phyloP scores from a whole-genome alignment of 2,888 invertebrate genomes.

The Drosophila nr. medialis region DNA sequence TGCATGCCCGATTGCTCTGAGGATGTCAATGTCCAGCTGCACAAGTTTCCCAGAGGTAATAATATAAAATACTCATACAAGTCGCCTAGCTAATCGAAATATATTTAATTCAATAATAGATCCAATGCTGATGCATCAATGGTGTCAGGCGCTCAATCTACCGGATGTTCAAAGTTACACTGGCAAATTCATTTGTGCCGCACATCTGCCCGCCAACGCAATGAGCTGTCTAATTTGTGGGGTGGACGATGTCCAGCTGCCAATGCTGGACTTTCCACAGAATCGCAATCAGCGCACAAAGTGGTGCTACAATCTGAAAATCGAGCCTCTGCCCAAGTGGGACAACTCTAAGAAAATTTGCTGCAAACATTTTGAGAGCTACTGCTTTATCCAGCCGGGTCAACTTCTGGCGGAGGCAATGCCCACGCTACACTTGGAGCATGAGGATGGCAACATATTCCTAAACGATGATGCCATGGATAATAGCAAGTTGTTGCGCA shows the following conservation, averaged over 20 bases:
- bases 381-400: constrained; percentile 59
- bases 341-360: constrained; percentile 67
- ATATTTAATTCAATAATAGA: constrained; percentile 30
- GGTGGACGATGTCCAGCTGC: constrained; percentile 45
- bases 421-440: constrained; percentile 75
- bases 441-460: constrained; percentile 74
- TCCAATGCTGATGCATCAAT: constrained; percentile 49
- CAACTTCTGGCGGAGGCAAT: constrained; percentile 71
- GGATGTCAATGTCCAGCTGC: constrained; percentile 45
- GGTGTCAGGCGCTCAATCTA: constrained; percentile 62
- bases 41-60: constrained; percentile 71
- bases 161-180: constrained; percentile 37
- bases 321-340: constrained; percentile 65
- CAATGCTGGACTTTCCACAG: constrained; percentile 63
- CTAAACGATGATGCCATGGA: constrained; percentile 58
- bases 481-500: constrained; percentile 32
- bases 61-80: not conserved
- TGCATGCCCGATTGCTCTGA: constrained; percentile 56
- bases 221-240: constrained; percentile 62
- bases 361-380: constrained; percentile 69
- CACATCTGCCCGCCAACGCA: constrained; percentile 51
- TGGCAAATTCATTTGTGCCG: constrained; percentile 51
- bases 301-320: constrained; percentile 73
- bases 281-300: constrained; percentile 67
- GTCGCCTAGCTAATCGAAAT: not conserved